These are phyloP conservation scores for Drosophila yooni DNA, from an alignment of 2,888 invertebrate species.

Conservation along the genomic window DNA sequence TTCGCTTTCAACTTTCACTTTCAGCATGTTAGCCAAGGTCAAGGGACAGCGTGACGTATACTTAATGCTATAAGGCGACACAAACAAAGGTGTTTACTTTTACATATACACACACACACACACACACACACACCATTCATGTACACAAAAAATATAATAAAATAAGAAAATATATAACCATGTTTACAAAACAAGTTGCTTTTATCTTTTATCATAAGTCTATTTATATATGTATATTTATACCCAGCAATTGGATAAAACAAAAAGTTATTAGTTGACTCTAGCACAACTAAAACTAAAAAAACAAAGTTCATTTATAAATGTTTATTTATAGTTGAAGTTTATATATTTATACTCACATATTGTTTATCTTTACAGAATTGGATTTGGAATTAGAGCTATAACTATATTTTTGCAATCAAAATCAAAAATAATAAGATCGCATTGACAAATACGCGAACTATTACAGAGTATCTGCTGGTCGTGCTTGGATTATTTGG, in stretches of 20 bases:
- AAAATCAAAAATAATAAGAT: neutral
- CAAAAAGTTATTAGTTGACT: neutral
- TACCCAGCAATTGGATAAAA: neutral
- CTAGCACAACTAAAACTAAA: neutral
- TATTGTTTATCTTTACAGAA: neutral
- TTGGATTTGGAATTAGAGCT: neutral
- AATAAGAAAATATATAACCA: conserved; percentile 9
- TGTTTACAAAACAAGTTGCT: conserved; percentile 36
- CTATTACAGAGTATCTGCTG: conserved; percentile 2
- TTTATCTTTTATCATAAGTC: neutral
- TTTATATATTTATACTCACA: neutral
- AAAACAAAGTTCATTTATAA: neutral
- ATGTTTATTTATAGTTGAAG: neutral
- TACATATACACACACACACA: neutral
- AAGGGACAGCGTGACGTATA: conserved; percentile 49
- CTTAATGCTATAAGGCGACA: conserved; percentile 19
- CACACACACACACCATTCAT: neutral
- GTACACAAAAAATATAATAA: conserved; percentile 7
- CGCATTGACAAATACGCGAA: neutral
- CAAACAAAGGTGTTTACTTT: conserved; percentile 37
- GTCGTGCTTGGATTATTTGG: neutral
- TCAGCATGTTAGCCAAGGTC: conserved; percentile 54
- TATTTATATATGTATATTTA: neutral
- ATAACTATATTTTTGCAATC: neutral
- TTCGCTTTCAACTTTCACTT: conserved; percentile 45